Evolutionary conservation across 2,888 invertebrate species (phyloP).

Genomic region (Monoplex corrugatus): DNA sequence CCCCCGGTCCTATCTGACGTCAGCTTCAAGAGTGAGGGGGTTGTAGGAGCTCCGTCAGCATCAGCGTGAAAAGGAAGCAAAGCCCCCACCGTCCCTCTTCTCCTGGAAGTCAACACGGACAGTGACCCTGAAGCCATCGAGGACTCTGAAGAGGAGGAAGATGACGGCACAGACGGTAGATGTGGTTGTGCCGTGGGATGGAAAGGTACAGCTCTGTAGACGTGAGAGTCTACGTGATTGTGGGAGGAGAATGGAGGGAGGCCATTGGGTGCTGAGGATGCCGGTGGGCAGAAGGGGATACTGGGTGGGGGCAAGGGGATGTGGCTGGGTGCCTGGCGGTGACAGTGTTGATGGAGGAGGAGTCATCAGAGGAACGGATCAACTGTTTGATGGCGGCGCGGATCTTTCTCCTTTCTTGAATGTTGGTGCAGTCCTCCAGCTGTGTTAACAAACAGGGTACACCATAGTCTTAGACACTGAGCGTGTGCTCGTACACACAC

Average conservation of each 20-base stretch:
- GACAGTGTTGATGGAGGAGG: neutral
- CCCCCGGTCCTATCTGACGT: neutral
- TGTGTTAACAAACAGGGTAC: slow-evolving; percentile 79
- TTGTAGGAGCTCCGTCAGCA: neutral
- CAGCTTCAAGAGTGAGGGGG: neutral
- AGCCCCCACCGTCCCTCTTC: slow-evolving; percentile 10
- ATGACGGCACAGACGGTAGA: neutral
- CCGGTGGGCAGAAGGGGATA: neutral
- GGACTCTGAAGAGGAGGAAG: neutral
- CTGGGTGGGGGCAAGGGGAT: neutral
- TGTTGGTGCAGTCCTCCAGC: slow-evolving; percentile 92
- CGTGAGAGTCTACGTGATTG: neutral
- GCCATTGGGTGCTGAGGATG: neutral
- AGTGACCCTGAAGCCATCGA: slow-evolving; percentile 39
- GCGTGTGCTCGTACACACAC: neutral
- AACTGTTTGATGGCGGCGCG: slow-evolving; percentile 87
- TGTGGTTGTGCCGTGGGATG: neutral
- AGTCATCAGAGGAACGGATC: too few relatives aligned
- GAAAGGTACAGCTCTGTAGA: neutral
- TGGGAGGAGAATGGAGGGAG: neutral
- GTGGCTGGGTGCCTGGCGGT: too few relatives aligned
- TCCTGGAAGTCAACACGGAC: neutral
- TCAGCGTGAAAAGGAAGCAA: neutral
- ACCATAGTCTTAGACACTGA: neutral
- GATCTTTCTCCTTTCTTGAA: slow-evolving; percentile 92